phyloP scores from a whole-genome alignment of 2,113 vertebrate species.

The Leptobrachium leishanense region DNA sequence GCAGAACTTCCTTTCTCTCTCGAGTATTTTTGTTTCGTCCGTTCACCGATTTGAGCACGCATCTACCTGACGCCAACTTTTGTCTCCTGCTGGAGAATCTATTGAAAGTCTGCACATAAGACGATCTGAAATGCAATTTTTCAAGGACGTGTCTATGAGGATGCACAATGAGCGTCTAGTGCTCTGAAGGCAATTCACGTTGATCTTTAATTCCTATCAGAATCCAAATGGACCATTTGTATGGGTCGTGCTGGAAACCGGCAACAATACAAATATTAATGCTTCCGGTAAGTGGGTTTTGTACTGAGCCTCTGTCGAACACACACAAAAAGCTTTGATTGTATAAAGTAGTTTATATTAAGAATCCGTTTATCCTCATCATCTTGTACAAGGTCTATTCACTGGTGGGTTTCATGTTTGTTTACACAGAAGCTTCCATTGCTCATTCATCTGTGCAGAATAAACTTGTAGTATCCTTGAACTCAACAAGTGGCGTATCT shows the following conservation, averaged over 20 bases:
- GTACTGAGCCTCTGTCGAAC: not conserved
- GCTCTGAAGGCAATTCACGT: not conserved
- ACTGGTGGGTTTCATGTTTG: conserved; percentile 38
- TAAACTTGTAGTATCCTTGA: conserved; percentile 20
- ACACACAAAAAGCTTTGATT: conserved; percentile 1
- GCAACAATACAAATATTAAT: conserved; percentile 10
- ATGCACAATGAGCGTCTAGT: not conserved
- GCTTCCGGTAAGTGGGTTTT: not conserved
- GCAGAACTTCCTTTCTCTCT: no score
- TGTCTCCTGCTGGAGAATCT: no score
- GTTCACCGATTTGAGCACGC: no score
- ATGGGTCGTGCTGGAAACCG: not conserved
- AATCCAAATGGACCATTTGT: not conserved
- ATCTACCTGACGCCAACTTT: no score
- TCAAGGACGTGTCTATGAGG: conserved; percentile 8
- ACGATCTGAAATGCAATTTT: not conserved
- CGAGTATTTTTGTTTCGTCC: no score
- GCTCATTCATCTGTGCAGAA: conserved; percentile 30
- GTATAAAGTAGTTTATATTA: conserved; percentile 16
- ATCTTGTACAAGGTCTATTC: conserved; percentile 29
- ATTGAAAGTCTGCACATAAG: not conserved
- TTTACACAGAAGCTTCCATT: conserved; percentile 31
- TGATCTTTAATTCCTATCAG: no score
- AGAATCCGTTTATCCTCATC: conserved; percentile 18
- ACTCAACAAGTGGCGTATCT: not conserved